Evolutionary conservation across 2,797 vertebrate species (phyloP), one percentile per base, ranked within the genome.

Genomic region (Craterocephalus amniculus): DNA sequence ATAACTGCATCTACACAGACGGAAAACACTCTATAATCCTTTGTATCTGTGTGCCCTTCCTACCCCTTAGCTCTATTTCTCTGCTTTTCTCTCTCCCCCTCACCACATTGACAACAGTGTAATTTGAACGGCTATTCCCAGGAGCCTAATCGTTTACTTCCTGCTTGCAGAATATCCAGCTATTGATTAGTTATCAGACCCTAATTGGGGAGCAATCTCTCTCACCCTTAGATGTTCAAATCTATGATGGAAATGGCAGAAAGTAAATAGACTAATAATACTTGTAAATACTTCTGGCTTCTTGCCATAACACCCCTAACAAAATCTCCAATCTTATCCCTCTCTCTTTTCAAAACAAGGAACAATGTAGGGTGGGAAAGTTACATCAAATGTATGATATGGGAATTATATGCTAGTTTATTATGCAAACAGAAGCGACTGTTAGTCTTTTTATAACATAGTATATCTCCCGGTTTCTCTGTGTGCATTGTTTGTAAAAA

Each of bases 151-250:
- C 93, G 93, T 96, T 96, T 96, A 96, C 95, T 95, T 97, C 95
- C 96, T 97, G 94, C 95, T 96, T 91, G 87, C 95, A 94, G 95
- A 97, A 97, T 98, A 96, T 96, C 94, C 93, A 94, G 93, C 88
- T 96, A 98, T 97, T 94, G 96, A 98, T 98, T 98, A 97, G 94
- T 94, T 96, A 96, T 97, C 96, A 96, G 93, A 71, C 88, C 88
- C 93, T 97, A 98, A 98, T 96, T 97, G 95, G 96, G 95, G 95
- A 95, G 94, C 92, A 91, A 95, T 96, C 94, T 95, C 94, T 93
- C 93, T 93, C 71, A 93, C 93, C 91, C 95, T 89, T 88, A 94
- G 95, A 95, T 71, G 70, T 72, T 88, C 67, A 78, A 83, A 81
- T 95, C 94, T 96, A 96, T 97, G 96, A 97, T 93, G 93, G 94